Base-by-base conservation (phyloP, 2,797 vertebrate species). In the Hippoglossus hippoglossus region DNA sequence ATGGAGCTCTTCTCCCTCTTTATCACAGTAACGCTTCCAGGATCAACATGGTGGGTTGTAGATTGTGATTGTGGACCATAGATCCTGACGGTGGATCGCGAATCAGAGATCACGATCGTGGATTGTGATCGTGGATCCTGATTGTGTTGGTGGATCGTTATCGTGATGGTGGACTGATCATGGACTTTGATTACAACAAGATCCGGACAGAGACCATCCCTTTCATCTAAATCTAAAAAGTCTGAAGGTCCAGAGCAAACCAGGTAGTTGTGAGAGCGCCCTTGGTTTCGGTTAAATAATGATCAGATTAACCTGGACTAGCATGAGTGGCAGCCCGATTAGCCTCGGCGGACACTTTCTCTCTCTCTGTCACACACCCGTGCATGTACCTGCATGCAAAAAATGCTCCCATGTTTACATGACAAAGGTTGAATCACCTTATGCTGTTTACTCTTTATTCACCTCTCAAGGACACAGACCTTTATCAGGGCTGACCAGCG, bases 391-490 rank as follows among this genome's bases (percentile, higher is more conserved):
- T 47, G 58, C 57, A 79, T 77, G 61, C 72, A 71, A 64, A 73
- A 31, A 65, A 69, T 9, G 36, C 31, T 61, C 59, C 31, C 24
- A 59, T 61, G 62, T 75, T 71, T 69, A 68, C 67, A 71, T 39
- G 71, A 81, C 75, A 82, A 77, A 87, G 85, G 80, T 75, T 79
- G 65, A 21, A 85, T 83, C 67, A 85, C 79, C 77, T 73, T 66
- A 21, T 63, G 83, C 67, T 77, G 79, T 86, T 89, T 93, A 82
- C 77, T 84, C 80, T 82, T 73, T 59, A 60, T 78, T 90, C 80
- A 82, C 89, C 86, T 90, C 81, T 93, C 90, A 94, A 94, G 93
- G 92, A 90, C 89, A 73, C 64, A 63, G 61, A 84, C 77, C 86
- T 90, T 94, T 92, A 93, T 94, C 92, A 79, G 87, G 26, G 41